Conservation (phyloP, 2,888 invertebrate genomes). For the Polyploca ridens region DNA sequence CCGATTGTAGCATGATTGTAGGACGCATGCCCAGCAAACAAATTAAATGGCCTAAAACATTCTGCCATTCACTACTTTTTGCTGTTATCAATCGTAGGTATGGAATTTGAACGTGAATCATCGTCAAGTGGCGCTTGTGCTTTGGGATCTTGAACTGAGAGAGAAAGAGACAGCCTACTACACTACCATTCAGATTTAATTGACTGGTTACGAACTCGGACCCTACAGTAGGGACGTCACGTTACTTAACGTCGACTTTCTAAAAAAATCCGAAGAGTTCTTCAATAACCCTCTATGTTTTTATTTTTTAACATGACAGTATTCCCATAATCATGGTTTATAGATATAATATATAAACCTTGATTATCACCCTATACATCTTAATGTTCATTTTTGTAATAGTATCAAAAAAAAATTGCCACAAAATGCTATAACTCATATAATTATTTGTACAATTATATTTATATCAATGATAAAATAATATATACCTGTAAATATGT, state of each 20-base stretch:
- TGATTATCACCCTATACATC: no score
- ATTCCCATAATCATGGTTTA: conserved; percentile 37
- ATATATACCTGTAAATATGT: no score
- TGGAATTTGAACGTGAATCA: conserved; percentile 81
- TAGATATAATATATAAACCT: no score
- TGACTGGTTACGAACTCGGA: conserved; percentile 81
- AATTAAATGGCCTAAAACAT: conserved; percentile 72
- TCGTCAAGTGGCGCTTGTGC: conserved; percentile 81
- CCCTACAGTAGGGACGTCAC: conserved; percentile 79
- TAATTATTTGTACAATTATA: no score
- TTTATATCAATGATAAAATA: background rate
- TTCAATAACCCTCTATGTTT: conserved; percentile 58
- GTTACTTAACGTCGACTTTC: conserved; percentile 78
- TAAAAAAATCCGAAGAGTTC: conserved; percentile 76
- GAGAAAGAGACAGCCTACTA: conserved; percentile 73
- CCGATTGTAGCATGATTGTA: conserved; percentile 43
- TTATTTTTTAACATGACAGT: conserved; percentile 54
- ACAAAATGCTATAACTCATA: no score
- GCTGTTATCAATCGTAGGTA: conserved; percentile 82
- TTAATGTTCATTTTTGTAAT: conserved; percentile 19
- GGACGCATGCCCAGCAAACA: conserved; percentile 61
- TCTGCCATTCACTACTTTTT: conserved; percentile 76
- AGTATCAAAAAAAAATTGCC: background rate
- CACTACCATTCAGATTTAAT: conserved; percentile 81
- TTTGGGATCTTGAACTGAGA: conserved; percentile 67